A percentile compares a stretch with the other conserved stretches of the same genome.
Evolutionary conservation across 2,797 vertebrate genomes (phyloP).

Genomic region (Leptoclinus maculatus): DNA sequence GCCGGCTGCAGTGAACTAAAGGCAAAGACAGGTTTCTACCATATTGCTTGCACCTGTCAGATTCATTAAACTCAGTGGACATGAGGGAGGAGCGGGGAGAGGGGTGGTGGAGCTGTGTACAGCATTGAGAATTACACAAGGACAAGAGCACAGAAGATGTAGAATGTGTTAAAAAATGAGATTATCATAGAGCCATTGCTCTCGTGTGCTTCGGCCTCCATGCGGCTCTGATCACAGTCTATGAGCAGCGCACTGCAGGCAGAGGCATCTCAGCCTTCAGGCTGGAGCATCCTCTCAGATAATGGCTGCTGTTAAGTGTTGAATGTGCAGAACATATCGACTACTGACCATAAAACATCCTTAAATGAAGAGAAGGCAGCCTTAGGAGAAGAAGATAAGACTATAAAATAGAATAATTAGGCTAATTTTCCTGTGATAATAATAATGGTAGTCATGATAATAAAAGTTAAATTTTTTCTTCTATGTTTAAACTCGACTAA

Average conservation of each 20-base stretch:
- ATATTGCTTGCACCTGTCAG: conserved; percentile 77
- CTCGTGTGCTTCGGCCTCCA: conserved; percentile 2
- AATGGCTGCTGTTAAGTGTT: conserved; percentile 45
- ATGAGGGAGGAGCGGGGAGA: conserved; percentile 19
- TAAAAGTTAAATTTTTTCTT: neutral
- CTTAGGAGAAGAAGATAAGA: neutral
- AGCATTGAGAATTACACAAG: conserved; percentile 27
- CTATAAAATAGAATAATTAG: neutral
- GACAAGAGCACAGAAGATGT: neutral
- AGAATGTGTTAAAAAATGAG: neutral
- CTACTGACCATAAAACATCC: neutral
- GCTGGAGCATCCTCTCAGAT: conserved; percentile 48
- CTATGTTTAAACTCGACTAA: neutral
- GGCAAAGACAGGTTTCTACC: conserved; percentile 68
- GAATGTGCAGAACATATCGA: neutral
- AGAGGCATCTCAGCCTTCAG: conserved; percentile 40
- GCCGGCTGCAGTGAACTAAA: conserved; percentile 50
- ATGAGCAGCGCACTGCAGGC: conserved; percentile 57
- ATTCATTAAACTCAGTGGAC: conserved; percentile 62
- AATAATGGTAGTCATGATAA: neutral
- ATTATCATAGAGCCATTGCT: neutral
- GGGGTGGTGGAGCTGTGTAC: conserved; percentile 12
- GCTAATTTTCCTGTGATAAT: neutral
- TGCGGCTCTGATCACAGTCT: conserved; percentile 46
- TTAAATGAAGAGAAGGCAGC: neutral